Base-by-base conservation (phyloP, 2,797 vertebrate genomes). In the Pseudopleuronectes americanus region DNA sequence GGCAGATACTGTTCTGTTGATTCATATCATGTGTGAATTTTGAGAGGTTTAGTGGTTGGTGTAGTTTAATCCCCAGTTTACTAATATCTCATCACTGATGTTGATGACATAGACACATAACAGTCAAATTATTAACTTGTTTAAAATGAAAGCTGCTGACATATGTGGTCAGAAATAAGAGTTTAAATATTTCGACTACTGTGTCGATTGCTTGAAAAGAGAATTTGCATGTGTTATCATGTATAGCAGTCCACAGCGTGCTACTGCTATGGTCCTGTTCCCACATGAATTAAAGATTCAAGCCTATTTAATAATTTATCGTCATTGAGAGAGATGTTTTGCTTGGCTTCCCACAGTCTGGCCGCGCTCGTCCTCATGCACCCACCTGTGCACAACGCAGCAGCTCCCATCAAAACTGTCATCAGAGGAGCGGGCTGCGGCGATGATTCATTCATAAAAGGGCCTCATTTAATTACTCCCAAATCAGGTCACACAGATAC, bases 271-370 rank as follows among this genome's bases (percentile, higher is more conserved):
- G 61, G 80, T 81, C 81, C 71, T 79, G 78, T 93, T 91, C 88
- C 85, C 88, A 87, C 85, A 82, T 90, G 82, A 90, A 90, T 91
- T 85, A 93, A 91, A 91, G 77, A 92, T 91, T 85, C 49, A 68
- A 64, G 48, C 65, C 68, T 83, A 71, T 85, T 92, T 86, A 92
- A 93, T 93, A 88, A 93, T 93, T 90, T 80, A 92, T 87, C 73
- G 79, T 85, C 84, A 86, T 76, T 84, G 87, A 89, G 64, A 80
- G 84, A 84, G 80, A 84, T 90, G 79, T 88, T 90, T 87, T 78
- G 84, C 68, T 83, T 21, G 76, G 74, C 74, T 81, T 86, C 83
- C 86, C 78, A 71, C 75, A 12, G 76, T 84, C 77, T 57, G 84
- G 72, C 66, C 72, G 33, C 14, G 13, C 53, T n/a, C 72, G 47